Conservation (phyloP, 64 coral and sea anemone species). For the Stichodactyla helianthus region DNA sequence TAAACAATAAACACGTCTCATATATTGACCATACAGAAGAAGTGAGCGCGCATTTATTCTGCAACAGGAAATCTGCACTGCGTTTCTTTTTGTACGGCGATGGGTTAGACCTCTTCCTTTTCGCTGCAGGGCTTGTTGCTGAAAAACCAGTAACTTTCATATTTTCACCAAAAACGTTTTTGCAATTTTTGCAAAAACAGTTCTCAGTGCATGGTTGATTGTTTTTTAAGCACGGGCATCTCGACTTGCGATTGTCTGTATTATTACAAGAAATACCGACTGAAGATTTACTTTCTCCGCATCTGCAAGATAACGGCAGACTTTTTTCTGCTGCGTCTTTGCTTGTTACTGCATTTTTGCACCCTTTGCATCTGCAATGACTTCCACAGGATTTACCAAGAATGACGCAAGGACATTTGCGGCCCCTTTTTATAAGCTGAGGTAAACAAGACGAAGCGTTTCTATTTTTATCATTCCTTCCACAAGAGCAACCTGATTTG, state of each 20-base stretch:
- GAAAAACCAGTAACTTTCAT: background rate
- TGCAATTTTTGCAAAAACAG: background rate
- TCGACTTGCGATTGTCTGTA: background rate
- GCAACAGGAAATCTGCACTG: background rate
- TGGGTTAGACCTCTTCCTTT: background rate
- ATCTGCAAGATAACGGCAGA: background rate
- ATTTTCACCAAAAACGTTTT: background rate
- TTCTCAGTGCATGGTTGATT: background rate
- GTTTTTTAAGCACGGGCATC: background rate
- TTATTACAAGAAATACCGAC: background rate
- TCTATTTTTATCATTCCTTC: background rate
- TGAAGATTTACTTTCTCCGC: background rate
- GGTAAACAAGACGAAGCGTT: background rate
- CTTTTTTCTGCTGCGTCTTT: background rate
- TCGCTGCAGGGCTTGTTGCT: background rate
- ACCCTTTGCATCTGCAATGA: background rate
- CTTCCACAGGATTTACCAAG: background rate
- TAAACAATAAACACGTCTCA: conserved; percentile 5
- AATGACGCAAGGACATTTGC: background rate
- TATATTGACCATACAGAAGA: conserved; percentile 13
- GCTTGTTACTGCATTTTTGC: background rate
- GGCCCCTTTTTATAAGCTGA: background rate
- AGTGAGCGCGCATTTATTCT: conserved; percentile 19
- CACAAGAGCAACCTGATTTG: background rate
- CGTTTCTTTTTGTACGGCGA: background rate